Percentiles rank a stretch among this genome's conserved stretches.
These are phyloP conservation scores for Helostoma temminkii DNA, from an alignment of 2,797 vertebrate species.

Conservation along the genomic window DNA sequence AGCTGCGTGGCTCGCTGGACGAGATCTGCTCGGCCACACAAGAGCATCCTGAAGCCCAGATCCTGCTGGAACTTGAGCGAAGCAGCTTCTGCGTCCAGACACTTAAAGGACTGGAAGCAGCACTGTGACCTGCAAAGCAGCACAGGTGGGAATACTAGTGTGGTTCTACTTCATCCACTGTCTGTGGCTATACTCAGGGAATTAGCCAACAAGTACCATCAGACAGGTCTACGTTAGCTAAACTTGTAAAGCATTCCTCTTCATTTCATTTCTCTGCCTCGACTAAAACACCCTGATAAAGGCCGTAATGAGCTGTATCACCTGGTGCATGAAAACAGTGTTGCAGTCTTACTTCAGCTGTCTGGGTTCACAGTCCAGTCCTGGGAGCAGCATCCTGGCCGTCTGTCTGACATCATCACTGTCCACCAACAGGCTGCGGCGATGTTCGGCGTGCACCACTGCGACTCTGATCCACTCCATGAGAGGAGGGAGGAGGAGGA, in stretches of 20 bases:
- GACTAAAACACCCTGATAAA: too few relatives aligned
- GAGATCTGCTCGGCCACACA: constrained; percentile 91
- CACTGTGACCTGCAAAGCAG: constrained; percentile 85
- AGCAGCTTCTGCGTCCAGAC: constrained; percentile 89
- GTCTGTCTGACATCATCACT: constrained; percentile 93
- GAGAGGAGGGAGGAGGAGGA: constrained; percentile 91
- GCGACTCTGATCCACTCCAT: constrained; percentile 96
- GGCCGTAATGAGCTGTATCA: too few relatives aligned
- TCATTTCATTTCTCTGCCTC: too few relatives aligned
- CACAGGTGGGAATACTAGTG: not conserved
- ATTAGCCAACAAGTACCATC: too few relatives aligned
- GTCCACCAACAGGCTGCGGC: constrained; percentile 94
- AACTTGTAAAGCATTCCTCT: too few relatives aligned
- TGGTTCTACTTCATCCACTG: not conserved
- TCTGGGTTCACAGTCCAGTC: constrained; percentile 93
- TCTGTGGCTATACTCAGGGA: not conserved
- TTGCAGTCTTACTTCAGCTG: constrained; percentile 89
- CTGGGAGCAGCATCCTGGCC: constrained; percentile 90
- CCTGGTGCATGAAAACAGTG: too few relatives aligned
- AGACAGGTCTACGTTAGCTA: too few relatives aligned
- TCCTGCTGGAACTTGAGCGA: constrained; percentile 90
- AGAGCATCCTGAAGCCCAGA: constrained; percentile 95
- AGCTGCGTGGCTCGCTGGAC: constrained; percentile 88
- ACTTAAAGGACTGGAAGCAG: constrained; percentile 90
- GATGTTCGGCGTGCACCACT: constrained; percentile 92